Percentiles rank a stretch among this genome's conserved stretches.
Evolutionary conservation across 2,113 vertebrate genomes (phyloP).

Genomic region (Condylura cristata): DNA sequence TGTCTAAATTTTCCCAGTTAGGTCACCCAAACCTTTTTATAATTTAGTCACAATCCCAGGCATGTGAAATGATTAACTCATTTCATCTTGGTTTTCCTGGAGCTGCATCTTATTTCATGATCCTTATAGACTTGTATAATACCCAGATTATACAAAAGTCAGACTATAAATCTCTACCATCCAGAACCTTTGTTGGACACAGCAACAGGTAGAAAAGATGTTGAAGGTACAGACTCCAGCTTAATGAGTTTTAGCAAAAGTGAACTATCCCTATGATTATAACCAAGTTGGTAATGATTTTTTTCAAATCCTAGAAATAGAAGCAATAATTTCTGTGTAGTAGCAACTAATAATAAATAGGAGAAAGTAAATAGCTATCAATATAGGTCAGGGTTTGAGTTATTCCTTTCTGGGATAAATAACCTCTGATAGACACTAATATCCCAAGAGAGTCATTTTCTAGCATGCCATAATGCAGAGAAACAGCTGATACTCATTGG

Average conservation of each 20-base stretch:
- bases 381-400: background rate
- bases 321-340: background rate
- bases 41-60: constrained; percentile 9
- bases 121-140: background rate
- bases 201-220: background rate
- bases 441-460: background rate
- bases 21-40: constrained; percentile 37
- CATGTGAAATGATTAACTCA: background rate
- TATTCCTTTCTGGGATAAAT: background rate
- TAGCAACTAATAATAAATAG: background rate
- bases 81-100: constrained; percentile 18
- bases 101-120: background rate
- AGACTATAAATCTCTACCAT: background rate
- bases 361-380: background rate
- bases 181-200: background rate
- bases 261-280: background rate
- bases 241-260: background rate
- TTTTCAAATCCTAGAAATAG: constrained; percentile 7
- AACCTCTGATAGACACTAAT: background rate
- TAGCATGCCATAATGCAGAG: background rate
- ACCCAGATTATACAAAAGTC: background rate
- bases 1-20: constrained; percentile 56
- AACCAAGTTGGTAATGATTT: background rate
- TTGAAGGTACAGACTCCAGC: background rate
- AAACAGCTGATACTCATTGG: background rate